Base-by-base conservation (phyloP, 2,888 invertebrate genomes). In the Drosophila aldrichi region DNA sequence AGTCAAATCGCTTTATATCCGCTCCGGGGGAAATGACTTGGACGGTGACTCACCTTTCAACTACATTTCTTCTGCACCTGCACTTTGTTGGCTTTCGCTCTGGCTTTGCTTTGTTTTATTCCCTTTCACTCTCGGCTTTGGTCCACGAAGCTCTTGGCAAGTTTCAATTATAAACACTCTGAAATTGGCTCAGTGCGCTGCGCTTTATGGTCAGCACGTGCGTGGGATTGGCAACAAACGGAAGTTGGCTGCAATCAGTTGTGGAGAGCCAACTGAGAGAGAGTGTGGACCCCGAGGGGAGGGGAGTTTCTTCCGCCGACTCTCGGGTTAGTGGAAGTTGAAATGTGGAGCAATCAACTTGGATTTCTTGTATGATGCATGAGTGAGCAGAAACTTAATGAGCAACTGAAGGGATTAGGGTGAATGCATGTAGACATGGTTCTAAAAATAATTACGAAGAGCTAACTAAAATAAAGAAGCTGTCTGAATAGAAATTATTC, bases 1-100 rank as follows among this genome's bases (percentile, higher is more conserved):
- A 76, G 85, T 81, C 71, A 88, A 82, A 79, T 76, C 69, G 76
- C 73, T 81, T 82, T 72, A 69, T 73, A 79, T 82, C 82, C 88
- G 75, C 49, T 81, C 38, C 8, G 36, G 40, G 60, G 60, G 58
- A 88, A 72, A 71, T 71, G 59, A 60, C 61, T 79, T 46, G 63
- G 63, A 69, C 63, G 20, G 58, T 52, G 18, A 59, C 51, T 62
- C 36, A 67, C 60, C 63, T 77, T 68, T 74, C 61, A 38, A 49
- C 44, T 44, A 22, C 16, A 46, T 54, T 58, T 48, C 43, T 65
- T 56, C 70, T 64, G 51, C 58, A 58, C 58, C 48, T 58, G 58
- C 18, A 18, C 18, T 34, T 2, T 22, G 22, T 34, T 57, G 16
- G 32, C 38, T 55, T n/a, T 54, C 48, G 36, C 36, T n/a, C n/a